phyloP scores from a whole-genome alignment of 2,113 vertebrate genomes.

The Tinamus guttatus region DNA sequence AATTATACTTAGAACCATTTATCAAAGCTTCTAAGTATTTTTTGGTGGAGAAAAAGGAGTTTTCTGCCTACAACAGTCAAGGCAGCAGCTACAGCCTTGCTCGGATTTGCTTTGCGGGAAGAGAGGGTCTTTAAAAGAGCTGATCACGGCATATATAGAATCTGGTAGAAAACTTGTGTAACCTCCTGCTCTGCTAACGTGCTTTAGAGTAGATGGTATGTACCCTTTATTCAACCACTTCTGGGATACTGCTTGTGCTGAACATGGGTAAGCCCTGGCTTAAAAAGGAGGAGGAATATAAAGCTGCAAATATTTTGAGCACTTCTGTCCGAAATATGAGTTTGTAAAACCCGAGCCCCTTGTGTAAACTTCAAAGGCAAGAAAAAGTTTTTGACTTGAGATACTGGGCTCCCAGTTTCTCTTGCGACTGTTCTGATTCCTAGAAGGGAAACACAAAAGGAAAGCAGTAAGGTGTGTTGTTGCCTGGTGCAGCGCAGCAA shows the following conservation, averaged over 20 bases:
- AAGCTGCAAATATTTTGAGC: background rate
- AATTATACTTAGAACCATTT: background rate
- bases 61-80: background rate
- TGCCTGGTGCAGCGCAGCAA: background rate
- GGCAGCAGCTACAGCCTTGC: background rate
- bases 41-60: background rate
- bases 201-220: background rate
- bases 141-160: background rate
- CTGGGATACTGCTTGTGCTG: background rate
- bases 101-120: background rate
- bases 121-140: background rate
- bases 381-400: background rate
- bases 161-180: background rate
- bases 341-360: background rate
- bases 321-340: background rate
- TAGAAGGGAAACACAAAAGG: background rate
- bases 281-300: background rate
- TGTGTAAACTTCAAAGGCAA: background rate
- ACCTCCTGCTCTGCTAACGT: fast-evolving
- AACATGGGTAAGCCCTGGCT: background rate
- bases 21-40: background rate
- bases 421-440: background rate
- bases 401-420: background rate
- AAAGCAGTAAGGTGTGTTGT: background rate
- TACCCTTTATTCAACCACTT: background rate